phyloP scores from a whole-genome alignment of 2,797 vertebrate species.

The Trachurus trachurus region DNA sequence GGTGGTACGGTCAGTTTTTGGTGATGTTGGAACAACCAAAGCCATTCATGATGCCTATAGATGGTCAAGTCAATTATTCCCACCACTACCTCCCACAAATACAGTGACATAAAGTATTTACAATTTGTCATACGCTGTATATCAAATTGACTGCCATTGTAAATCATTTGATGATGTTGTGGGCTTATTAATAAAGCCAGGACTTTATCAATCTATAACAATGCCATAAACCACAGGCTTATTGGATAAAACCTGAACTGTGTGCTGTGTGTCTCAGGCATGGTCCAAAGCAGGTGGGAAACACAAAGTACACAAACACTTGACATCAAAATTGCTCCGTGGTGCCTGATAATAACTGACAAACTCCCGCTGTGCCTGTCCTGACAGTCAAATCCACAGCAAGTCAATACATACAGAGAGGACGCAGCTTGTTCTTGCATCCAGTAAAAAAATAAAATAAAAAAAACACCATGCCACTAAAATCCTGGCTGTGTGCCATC shows the following conservation, averaged over 20 bases:
- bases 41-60: not conserved
- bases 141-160: not conserved
- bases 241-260: not conserved
- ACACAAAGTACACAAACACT: not conserved
- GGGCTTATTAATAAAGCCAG: conserved; percentile 7
- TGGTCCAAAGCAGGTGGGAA: conserved; percentile 16
- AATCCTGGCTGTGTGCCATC: conserved; percentile 19
- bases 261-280: not conserved
- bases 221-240: not conserved
- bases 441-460: not conserved
- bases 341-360: conserved; percentile 40
- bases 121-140: not conserved
- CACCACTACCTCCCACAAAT: not conserved
- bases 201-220: not conserved
- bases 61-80: not conserved
- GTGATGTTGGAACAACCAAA: not conserved
- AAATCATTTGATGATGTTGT: not conserved
- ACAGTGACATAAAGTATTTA: not conserved
- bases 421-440: conserved; percentile 26
- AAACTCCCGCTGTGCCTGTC: conserved; percentile 4
- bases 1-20: not conserved
- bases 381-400: conserved; percentile 26
- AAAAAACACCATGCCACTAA: conserved; percentile 19
- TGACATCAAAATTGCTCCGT: conserved; percentile 28
- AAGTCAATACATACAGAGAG: conserved; percentile 28